These are phyloP conservation scores for Oncorhynchus kisutch DNA, from an alignment of 2,113 vertebrate species.

Conservation along the genomic window DNA sequence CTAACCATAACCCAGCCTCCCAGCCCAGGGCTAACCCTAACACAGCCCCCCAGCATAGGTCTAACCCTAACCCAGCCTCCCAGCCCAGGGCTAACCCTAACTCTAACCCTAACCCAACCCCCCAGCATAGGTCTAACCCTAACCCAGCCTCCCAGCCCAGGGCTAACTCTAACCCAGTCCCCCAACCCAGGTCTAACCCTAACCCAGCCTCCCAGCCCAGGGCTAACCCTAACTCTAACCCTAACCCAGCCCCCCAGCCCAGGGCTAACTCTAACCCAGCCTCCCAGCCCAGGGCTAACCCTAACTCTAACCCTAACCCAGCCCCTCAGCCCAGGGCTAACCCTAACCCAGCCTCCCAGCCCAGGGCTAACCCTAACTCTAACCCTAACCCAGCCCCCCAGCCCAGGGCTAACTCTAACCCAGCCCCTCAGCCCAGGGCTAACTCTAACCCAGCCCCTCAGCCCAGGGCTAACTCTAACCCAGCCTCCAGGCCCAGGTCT, in stretches of 20 bases:
- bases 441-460: constrained; percentile 51
- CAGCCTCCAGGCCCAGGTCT: constrained; percentile 22
- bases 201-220: constrained; percentile 21
- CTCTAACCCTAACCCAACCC: background rate
- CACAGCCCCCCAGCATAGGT: no score
- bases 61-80: no score
- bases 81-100: background rate
- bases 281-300: constrained; percentile 39
- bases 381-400: constrained; percentile 49
- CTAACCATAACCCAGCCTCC: no score
- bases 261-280: constrained; percentile 55
- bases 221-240: background rate
- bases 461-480: constrained; percentile 4
- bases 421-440: constrained; percentile 51
- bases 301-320: constrained; percentile 7
- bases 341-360: constrained; percentile 4
- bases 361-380: background rate
- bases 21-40: background rate
- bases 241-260: constrained; percentile 50
- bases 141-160: constrained; percentile 50
- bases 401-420: constrained; percentile 49
- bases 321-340: constrained; percentile 44
- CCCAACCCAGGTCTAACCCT: constrained; percentile 30
- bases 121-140: constrained; percentile 17
- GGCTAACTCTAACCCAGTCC: constrained; percentile 49